Evolutionary conservation across 2,113 vertebrate genomes (phyloP).

Genomic region (Ornithorhynchus anatinus): DNA sequence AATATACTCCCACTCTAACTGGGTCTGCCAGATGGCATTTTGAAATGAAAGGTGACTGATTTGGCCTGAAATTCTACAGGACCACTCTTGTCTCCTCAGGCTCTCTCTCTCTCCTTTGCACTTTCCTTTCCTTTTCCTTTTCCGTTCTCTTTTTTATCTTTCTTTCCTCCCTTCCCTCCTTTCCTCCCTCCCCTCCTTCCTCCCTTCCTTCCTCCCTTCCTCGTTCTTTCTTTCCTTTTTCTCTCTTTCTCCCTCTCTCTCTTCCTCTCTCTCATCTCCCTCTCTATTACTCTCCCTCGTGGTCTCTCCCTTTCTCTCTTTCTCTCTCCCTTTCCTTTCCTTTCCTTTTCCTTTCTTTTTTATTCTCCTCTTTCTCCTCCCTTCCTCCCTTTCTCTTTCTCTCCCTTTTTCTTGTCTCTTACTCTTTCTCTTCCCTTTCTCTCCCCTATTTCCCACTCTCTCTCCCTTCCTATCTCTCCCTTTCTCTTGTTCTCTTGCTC

Average conservation of each 20-base stretch:
- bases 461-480: too few relatives aligned
- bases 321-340: too few relatives aligned
- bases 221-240: neutral
- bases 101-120: too few relatives aligned
- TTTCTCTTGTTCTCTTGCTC: neutral
- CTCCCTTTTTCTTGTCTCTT: neutral
- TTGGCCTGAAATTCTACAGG: too few relatives aligned
- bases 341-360: neutral
- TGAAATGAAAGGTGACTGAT: too few relatives aligned
- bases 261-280: neutral
- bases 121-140: fast-evolving
- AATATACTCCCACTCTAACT: too few relatives aligned
- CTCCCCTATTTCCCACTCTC: too few relatives aligned
- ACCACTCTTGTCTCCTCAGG: too few relatives aligned
- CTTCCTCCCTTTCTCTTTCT: neutral
- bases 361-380: neutral
- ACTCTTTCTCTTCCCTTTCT: too few relatives aligned
- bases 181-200: neutral
- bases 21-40: too few relatives aligned
- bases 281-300: neutral
- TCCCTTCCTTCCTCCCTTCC: neutral
- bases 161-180: too few relatives aligned
- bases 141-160: too few relatives aligned
- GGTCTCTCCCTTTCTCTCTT: neutral
- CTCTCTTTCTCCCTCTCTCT: neutral